Evolutionary conservation across 2,888 invertebrate genomes (phyloP).

Genomic region (Glyphotaelius pellucidus): DNA sequence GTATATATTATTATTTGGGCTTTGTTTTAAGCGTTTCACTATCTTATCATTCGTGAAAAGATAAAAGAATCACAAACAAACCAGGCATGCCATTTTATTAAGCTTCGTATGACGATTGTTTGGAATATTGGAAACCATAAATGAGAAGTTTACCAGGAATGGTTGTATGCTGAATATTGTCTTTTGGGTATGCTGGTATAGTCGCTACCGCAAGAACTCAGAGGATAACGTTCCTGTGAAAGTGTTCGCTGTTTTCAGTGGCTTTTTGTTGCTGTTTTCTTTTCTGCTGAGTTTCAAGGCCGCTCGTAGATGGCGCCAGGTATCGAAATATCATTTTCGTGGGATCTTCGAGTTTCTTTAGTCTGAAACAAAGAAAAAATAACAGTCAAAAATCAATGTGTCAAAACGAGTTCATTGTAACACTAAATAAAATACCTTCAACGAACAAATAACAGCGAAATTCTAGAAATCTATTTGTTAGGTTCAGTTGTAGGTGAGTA

Average conservation of each 20-base stretch:
- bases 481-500: too few relatives aligned
- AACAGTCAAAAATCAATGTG: background rate
- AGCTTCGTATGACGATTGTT: background rate
- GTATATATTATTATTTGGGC: background rate
- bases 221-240: conserved; percentile 25
- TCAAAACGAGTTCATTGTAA: too few relatives aligned
- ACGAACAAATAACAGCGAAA: too few relatives aligned
- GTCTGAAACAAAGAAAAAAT: conserved; percentile 5
- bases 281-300: conserved; percentile 44
- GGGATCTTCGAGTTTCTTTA: conserved; percentile 22
- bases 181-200: background rate
- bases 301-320: conserved; percentile 43
- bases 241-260: conserved; percentile 11
- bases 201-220: background rate
- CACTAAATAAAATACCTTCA: too few relatives aligned
- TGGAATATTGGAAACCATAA: background rate
- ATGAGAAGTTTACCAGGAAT: background rate
- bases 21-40: conserved; percentile 21
- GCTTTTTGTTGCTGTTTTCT: conserved; percentile 40
- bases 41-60: conserved; percentile 26
- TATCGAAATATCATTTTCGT: conserved; percentile 46
- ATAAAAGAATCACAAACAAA: background rate
- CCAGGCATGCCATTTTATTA: background rate
- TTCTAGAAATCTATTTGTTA: too few relatives aligned
- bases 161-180: conserved; percentile 6